Base-by-base conservation (phyloP, 2,797 vertebrate genomes). In the Notolepis coatsorum region DNA sequence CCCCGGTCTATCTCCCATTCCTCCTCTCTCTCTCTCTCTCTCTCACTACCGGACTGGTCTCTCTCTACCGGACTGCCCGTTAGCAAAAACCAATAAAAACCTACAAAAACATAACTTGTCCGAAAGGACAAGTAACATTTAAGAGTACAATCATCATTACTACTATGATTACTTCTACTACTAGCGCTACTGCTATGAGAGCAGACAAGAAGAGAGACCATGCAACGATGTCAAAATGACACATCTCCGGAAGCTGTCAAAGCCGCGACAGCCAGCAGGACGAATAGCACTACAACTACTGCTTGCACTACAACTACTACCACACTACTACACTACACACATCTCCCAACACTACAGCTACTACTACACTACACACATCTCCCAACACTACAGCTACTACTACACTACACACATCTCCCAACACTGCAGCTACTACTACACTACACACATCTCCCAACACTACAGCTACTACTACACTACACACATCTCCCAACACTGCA, bases 201-300 rank as follows among this genome's bases (percentile, higher is more conserved):
- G n/a, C n/a, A 6, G 24, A 28, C 3, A 27, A 2, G 12, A 28
- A 15, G 13, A 13, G 25, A 55, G 9, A 23, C 13, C 60, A 69
- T 73, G 50, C 28, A 65, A 17, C 18, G 9, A 56, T 18, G 17
- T 23, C 24, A 4, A 3, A 24, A 45, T 10, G n/a, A n/a, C n/a
- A n/a, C n/a, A 61, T 39, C 68, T 56, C 47, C 3, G n/a, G 49
- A 23, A 69, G 28, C 17, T 18, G 2, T n/a, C n/a, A n/a, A n/a
- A n/a, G n/a, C n/a, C 4, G 15, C 12, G 6, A 10, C 28, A 31
- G 33, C 18, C 7, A 33, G n/a, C 30, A 41, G 47, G 5, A 42
- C 65, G 8, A 75, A 58, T 28, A 18, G 30, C 49, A 41, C 13
- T 48, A 28, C 23, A 48, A 35, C 65, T 55, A 37, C 41, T 42